Base-by-base conservation (phyloP, 2,888 invertebrate species). In the Ormyrus rosae region DNA sequence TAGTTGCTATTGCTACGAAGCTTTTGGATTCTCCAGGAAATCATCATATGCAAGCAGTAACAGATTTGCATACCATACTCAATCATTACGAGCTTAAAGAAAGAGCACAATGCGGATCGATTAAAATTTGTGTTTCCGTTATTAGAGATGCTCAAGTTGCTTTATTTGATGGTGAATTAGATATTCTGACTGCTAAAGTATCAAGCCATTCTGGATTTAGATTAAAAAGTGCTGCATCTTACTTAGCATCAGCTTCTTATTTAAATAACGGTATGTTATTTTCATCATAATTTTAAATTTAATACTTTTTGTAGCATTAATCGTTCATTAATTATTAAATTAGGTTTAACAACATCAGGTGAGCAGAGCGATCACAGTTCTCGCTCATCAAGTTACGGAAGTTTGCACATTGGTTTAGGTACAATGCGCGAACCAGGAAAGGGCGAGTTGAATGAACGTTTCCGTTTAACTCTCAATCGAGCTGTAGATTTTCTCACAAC, bases 11-110 rank as follows among this genome's bases (percentile, higher is more conserved):
- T 5, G 89, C 91, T 2, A 89, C 90, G 11, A 90, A 90, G 75
- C 86, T 91, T 48, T 82, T 92, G 34, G 91, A 91, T 81, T 88
- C 90, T 6, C 89, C 91, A 0, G 92, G 92, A 5, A 89, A 84
- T 80, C 88, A 91, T 82, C 88, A 91, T 61, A 90, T 91, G 87
- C 92, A 92, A 85, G 90, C 91, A 10, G 89, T 94, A 64, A 89
- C 91, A 48, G 94, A 94, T 84, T 89, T 94, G 55, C 93, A 94
- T 87, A 90, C 93, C 84, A 91, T 93, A 87, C 89, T 94, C 83
- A 92, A 92, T 77, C 93, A 92, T 88, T 88, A 93, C 61, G 92
- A 92, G 84, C 83, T 91, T 45, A 86, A 86, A 64, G 91, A 91
- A 82, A 85, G 90, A 84, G 84, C 87, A 64, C 86, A 88, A 78